Evolutionary conservation across 2,888 invertebrate species (phyloP).

Genomic region (Fabriciana adippe): DNA sequence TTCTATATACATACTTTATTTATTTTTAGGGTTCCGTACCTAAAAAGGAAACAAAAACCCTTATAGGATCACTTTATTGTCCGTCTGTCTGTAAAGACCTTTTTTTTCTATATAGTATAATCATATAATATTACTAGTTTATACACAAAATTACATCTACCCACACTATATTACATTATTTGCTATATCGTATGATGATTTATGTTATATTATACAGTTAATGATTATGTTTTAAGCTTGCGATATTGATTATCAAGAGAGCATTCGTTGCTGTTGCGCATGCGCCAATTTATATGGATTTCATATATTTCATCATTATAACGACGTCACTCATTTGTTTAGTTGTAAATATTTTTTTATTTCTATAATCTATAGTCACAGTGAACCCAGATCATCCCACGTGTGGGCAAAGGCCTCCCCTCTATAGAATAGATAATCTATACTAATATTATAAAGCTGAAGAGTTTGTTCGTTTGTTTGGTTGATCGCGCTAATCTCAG

Average conservation of each 20-base stretch:
- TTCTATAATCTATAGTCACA: too few species aligned
- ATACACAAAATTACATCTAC: not conserved
- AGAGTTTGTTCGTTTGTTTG: too few species aligned
- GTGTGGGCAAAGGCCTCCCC: too few species aligned
- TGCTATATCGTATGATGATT: not conserved
- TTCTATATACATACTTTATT: too few species aligned
- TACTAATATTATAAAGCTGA: too few species aligned
- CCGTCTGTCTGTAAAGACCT: too few species aligned
- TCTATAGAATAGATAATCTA: too few species aligned
- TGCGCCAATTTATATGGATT: not conserved
- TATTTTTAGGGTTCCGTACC: too few species aligned
- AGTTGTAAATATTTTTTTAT: not conserved
- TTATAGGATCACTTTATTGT: too few species aligned
- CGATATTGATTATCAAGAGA: slow-evolving; percentile 1
- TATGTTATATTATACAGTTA: slow-evolving; percentile 1
- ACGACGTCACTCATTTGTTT: not conserved
- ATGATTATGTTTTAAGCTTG: not conserved
- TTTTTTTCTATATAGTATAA: not conserved
- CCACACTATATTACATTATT: not conserved
- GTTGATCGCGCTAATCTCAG: too few species aligned
- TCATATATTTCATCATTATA: not conserved
- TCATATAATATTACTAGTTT: not conserved
- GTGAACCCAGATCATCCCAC: too few species aligned
- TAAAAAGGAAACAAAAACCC: too few species aligned
- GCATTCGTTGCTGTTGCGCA: slow-evolving; percentile 16